Base-by-base conservation (phyloP, 2,797 vertebrate species). In the Acomys russatus region DNA sequence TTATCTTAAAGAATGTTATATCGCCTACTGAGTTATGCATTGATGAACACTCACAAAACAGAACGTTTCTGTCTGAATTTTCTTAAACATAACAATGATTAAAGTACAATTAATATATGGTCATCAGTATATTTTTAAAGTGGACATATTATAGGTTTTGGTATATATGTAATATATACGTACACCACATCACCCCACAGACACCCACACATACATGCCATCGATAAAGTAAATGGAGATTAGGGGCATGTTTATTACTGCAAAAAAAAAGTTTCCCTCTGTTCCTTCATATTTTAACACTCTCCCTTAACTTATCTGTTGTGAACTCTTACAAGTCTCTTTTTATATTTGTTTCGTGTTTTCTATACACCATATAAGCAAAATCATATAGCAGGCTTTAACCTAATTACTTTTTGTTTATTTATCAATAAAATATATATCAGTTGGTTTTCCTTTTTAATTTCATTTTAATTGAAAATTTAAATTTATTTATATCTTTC, bases 1-100 rank as follows among this genome's bases (percentile, higher is more conserved):
- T 76, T 54, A 82, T 92, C 80, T 92, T 70, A 83, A 73, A 3
- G 30, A 79, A 63, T 78, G n/a, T 82, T 74, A 68, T 83, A 82
- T 73, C 23, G 0, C 68, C 3, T 56, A 25, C 6, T 88, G 54
- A 94, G 78, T 33, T 92, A 2, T 76, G 10, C 5, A 8, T 18
- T 7, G 5, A 66, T 20, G 33, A 83, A 35, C 25, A 56, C 54
- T 66, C 56, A 33, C 94, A 44, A 4, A 91, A 56, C 33, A 0
- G 0, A 15, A 0, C 8, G 51, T 84, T 38, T 70, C 3, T 17
- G 78, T 74, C 18, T 71, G 66, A 79, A 84, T 92, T 30, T 91
- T 5, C 83, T 25, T 38, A 11, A 6, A 25, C 38, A 76, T 18
- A 9, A 33, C 6, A 66, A 59, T 66, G 54, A 11, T 25, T 63